Conservation (phyloP, 1,140 invertebrate genomes). For the Macrobrachium nipponense region DNA sequence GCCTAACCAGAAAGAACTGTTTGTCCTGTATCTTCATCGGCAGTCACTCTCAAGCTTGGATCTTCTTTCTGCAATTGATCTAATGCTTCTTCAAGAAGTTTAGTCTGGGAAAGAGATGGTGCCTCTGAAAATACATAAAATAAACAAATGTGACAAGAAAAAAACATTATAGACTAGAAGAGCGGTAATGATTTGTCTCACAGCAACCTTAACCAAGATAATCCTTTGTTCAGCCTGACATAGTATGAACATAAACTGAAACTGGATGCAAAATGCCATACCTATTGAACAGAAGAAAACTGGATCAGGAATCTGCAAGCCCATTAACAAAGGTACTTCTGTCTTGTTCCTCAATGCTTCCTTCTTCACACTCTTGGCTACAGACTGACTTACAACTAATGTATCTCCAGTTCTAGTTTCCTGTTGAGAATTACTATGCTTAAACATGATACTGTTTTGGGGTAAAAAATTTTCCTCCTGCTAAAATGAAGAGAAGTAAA, state of each 20-base stretch:
- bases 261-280: constrained; percentile 1
- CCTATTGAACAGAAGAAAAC: constrained; percentile 95
- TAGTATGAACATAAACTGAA: too few species aligned
- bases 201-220: too few species aligned
- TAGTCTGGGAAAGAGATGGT: constrained; percentile 80
- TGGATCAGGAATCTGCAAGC: constrained; percentile 85
- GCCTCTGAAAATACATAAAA: neutral
- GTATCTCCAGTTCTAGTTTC: constrained; percentile 88
- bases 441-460: too few species aligned
- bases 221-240: too few species aligned
- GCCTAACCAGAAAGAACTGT: constrained; percentile 79
- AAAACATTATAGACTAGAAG: too few species aligned
- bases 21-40: constrained; percentile 85
- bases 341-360: constrained; percentile 66
- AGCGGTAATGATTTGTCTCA: too few species aligned
- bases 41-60: constrained; percentile 86
- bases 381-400: constrained; percentile 75
- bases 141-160: neutral
- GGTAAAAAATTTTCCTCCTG: too few species aligned
- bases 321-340: constrained; percentile 71
- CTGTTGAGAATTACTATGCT: neutral
- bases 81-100: constrained; percentile 86
- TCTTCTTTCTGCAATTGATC: constrained; percentile 89
- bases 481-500: too few species aligned
- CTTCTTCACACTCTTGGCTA: constrained; percentile 68